Evolutionary conservation across 2,888 invertebrate species (phyloP), one percentile per base, ranked within the genome.

Genomic region (Gnatocerus cornutus): DNA sequence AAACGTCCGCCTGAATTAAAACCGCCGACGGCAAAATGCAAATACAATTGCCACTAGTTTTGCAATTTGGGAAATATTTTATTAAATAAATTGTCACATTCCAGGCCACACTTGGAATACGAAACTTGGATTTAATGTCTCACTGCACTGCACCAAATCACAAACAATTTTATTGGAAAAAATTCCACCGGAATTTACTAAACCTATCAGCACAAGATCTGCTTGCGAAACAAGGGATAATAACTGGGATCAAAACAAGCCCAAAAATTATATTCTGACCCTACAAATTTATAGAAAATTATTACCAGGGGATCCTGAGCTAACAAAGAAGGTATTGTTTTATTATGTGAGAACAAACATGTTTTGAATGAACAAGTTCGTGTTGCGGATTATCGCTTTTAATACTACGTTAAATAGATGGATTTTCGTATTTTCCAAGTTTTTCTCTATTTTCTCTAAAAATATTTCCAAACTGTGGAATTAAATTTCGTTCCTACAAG

Each of bases 11-110:
- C 50, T 66, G 69, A 74, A 76, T 77, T 76, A 77, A 74, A 76
- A 50, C 63, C 63, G 52, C 68, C 56, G 33, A 29, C 58, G 52
- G 62, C 41, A 41, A 78, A 76, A 78, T 78, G 74, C 56, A 69
- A 72, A 77, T 77, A 76, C 74, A 77, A 78, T 78, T 77, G 74
- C 71, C 74, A 76, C 74, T 74, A 76, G 73, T 76, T 71, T 76
- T 72, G 73, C 69, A 76, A 77, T 78, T 78, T 75, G 72, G 69
- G 67, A 72, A 72, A 78, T 76, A 75, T 75, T 73, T 71, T 71
- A 70, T 69, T 69, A 73, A 75, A 75, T 74, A 75, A 73, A 76
- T 74, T 73, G 74, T 69, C 69, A 67, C 70, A 63, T 69, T 55
- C 53, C 33, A 10, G 16, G 8, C 65, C 13, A 13, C 55, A 65